Base-by-base conservation (phyloP, 2,113 vertebrate species). In the Petaurus breviceps region DNA sequence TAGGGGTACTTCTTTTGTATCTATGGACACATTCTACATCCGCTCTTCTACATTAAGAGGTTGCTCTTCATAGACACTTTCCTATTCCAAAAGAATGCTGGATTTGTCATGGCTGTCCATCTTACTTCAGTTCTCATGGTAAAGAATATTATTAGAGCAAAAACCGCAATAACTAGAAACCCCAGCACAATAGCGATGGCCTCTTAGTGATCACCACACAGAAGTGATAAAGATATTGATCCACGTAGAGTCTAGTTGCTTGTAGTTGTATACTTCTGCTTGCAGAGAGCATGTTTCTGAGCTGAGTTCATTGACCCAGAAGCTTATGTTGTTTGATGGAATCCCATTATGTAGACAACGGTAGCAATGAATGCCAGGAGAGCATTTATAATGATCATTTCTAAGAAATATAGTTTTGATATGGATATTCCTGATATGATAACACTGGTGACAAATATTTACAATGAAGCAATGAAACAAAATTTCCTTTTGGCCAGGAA, bases 181-280 rank as follows among this genome's bases (percentile, higher is more conserved):
- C 99, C 99, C 93, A 99, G 96, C 8, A 99, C 98, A 43, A 99
- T 99, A 1, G 99, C 99, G 91, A 99, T 99, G 77, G 98, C 99
- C 99, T 99, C 99, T 94, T 99, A 99, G n/a, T 99, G 99, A 57
- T 99, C 97, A 99, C 99, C 96, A 99, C 99, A 92, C 99, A 99
- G 98, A 99, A 99, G 95, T 99, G 99, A 98, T 99, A 99, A 89
- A 99, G 98, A 97, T 99, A 99, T 28, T 99, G 99, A 98, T 99
- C 99, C 97, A 99, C 89, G 94, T 99, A 99, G 97, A 99, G 95
- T 9, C 98, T 99, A n/a, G 99, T 96, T 14, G 95, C 47, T 95
- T 61, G 92, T 95, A 98, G 99, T 43, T 25, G 97, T 96, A 95
- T 99, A 99, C 96, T 99, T 99, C 97, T 99, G 99, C 57, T 98